These are phyloP conservation scores for Drosophila siamana DNA, from an alignment of 2,888 invertebrate species.

Conservation along the genomic window DNA sequence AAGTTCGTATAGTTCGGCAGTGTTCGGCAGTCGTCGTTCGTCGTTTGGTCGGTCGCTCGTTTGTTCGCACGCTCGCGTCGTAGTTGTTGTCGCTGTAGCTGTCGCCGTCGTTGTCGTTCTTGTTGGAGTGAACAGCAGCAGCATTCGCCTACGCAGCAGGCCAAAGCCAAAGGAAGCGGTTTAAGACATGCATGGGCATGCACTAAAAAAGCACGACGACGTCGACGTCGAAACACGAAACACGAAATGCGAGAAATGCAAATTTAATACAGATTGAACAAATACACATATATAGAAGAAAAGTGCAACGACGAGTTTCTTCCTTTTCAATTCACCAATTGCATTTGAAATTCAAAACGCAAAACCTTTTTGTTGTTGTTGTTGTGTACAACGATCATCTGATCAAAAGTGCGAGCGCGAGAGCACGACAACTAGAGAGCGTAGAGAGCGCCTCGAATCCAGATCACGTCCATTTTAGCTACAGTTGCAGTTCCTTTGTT, in stretches of 20 bases:
- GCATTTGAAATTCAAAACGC: constrained; percentile 51
- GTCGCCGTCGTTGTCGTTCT: constrained; percentile 32
- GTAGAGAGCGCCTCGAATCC: constrained; percentile 26
- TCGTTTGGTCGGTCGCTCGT: constrained; percentile 33
- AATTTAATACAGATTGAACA: constrained; percentile 56
- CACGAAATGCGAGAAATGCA: constrained; percentile 54
- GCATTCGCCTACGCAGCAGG: constrained; percentile 76
- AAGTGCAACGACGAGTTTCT: constrained; percentile 49
- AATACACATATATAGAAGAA: constrained; percentile 1
- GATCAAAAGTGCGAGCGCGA: constrained; percentile 30
- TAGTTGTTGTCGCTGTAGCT: background rate
- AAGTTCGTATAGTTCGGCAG: constrained; percentile 54
- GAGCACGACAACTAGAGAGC: background rate
- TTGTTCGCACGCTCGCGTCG: constrained; percentile 33
- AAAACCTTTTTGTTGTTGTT: constrained; percentile 20
- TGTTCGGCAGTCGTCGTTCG: constrained; percentile 44
- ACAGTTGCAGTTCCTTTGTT: constrained; percentile 54
- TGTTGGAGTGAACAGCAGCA: constrained; percentile 58
- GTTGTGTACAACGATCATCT: constrained; percentile 20
- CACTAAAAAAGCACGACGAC: constrained; percentile 40
- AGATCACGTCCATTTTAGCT: constrained; percentile 53
- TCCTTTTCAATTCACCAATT: constrained; percentile 38
- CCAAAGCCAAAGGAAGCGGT: constrained; percentile 60
- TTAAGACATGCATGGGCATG: constrained; percentile 64
- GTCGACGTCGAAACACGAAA: constrained; percentile 15